Evolutionary conservation across 2,888 invertebrate species (phyloP).

Genomic region (Myopa tessellatipennis): DNA sequence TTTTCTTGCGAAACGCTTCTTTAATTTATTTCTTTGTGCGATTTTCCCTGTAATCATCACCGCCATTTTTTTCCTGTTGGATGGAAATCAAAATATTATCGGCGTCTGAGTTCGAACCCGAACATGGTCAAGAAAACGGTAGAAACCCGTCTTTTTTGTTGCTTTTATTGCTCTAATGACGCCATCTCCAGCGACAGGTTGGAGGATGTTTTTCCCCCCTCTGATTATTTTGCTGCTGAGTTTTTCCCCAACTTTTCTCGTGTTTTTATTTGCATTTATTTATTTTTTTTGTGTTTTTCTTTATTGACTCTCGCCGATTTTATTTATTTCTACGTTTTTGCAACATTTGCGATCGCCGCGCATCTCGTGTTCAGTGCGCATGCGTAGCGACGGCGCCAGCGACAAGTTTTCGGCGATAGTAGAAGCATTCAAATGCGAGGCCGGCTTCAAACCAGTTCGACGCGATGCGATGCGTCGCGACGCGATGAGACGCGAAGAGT

Average conservation of each 20-base stretch:
- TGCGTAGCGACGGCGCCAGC: not conserved
- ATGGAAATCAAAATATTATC: too few species aligned
- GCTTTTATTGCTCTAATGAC: conserved; percentile 5
- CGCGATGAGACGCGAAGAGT: too few species aligned
- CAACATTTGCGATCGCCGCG: not conserved
- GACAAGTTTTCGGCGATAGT: conserved; percentile 22
- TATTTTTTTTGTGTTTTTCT: not conserved
- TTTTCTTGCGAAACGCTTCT: too few species aligned
- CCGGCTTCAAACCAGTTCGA: not conserved
- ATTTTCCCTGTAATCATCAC: too few species aligned
- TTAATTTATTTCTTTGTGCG: too few species aligned
- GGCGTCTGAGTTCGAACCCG: not conserved
- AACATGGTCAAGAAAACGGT: not conserved
- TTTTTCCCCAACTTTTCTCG: not conserved
- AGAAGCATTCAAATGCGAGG: conserved; percentile 38
- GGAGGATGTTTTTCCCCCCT: too few species aligned
- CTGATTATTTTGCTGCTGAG: not conserved
- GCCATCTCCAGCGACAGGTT: not conserved
- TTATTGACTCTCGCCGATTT: too few species aligned
- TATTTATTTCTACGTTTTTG: too few species aligned
- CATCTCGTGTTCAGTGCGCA: not conserved
- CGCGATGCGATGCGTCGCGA: not conserved
- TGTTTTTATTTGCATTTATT: too few species aligned
- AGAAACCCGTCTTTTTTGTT: not conserved
- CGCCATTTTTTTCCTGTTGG: too few species aligned